Percentiles rank a stretch among this genome's conserved stretches.
These are phyloP conservation scores for Brachyhypopomus occidentalis DNA, from an alignment of 2,113 vertebrate genomes.

Conservation along the genomic window DNA sequence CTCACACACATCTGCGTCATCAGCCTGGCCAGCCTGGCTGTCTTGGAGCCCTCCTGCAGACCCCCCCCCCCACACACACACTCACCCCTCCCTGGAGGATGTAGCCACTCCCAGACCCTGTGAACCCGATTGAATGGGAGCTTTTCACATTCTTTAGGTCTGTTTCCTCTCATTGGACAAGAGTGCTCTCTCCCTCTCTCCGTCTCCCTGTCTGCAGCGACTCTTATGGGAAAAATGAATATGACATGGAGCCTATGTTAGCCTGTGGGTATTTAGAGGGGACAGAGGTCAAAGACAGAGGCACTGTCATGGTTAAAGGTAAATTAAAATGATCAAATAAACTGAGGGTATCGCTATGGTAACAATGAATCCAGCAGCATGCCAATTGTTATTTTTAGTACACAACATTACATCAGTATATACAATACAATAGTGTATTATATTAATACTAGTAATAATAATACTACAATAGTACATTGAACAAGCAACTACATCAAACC, in stretches of 20 bases:
- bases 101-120: conserved; percentile 71
- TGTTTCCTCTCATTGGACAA: conserved; percentile 77
- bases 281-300: conserved; percentile 29
- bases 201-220: conserved; percentile 13
- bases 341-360: neutral
- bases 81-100: conserved; percentile 65
- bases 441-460: neutral
- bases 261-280: conserved; percentile 33
- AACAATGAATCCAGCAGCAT: neutral
- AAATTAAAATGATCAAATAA: neutral
- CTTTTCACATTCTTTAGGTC: conserved; percentile 65
- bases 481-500: neutral
- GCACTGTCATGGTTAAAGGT: conserved; percentile 19
- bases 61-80: conserved; percentile 35
- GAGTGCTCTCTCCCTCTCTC: conserved; percentile 27
- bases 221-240: conserved; percentile 48
- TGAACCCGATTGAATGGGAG: conserved; percentile 68
- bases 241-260: conserved; percentile 31
- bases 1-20: conserved; percentile 65
- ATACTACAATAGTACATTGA: neutral
- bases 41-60: conserved; percentile 69
- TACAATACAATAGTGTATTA: neutral
- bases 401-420: no score
- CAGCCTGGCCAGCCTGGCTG: conserved; percentile 32
- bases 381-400: neutral